A percentile compares a stretch with the other conserved stretches of the same genome.
These are phyloP conservation scores for Campopleginae sp. DNA, from an alignment of 2,888 invertebrate genomes.

Conservation along the genomic window DNA sequence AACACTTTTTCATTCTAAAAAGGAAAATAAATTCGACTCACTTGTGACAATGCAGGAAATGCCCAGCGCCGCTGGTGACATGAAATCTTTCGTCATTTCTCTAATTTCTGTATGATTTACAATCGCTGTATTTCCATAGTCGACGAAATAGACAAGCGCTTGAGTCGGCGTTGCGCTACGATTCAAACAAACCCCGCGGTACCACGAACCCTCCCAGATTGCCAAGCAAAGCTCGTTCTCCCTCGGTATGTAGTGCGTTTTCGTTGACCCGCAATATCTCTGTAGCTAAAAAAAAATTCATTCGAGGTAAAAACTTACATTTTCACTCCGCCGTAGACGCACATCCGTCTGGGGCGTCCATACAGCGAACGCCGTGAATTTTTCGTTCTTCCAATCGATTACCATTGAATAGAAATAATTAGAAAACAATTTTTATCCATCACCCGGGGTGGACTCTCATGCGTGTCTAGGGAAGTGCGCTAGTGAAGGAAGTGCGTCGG, in stretches of 20 bases:
- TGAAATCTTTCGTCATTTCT: constrained; percentile 79
- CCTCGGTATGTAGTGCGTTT: constrained; percentile 79
- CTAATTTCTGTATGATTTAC: constrained; percentile 78
- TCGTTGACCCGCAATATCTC: constrained; percentile 74
- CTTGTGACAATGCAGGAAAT: constrained; percentile 74
- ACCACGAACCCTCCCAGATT: constrained; percentile 76
- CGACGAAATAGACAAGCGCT: constrained; percentile 78
- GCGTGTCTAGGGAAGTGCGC: too few species aligned
- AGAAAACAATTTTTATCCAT: too few species aligned
- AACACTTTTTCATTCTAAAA: background rate
- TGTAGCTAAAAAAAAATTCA: constrained; percentile 70
- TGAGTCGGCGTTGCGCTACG: constrained; percentile 65
- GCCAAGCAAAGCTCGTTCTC: constrained; percentile 80
- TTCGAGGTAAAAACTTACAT: background rate
- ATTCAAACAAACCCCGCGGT: constrained; percentile 76
- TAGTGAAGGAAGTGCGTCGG: too few species aligned
- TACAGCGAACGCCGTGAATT: too few species aligned
- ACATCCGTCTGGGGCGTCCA: too few species aligned
- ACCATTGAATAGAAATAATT: too few species aligned
- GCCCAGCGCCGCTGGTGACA: constrained; percentile 72
- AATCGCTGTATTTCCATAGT: constrained; percentile 78
- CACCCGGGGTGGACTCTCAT: too few species aligned
- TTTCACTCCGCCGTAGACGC: too few species aligned
- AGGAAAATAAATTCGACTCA: constrained; percentile 64
- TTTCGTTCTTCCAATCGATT: too few species aligned